Base-by-base conservation (phyloP, 2,113 vertebrate species). In the Thalassoma bifasciatum region DNA sequence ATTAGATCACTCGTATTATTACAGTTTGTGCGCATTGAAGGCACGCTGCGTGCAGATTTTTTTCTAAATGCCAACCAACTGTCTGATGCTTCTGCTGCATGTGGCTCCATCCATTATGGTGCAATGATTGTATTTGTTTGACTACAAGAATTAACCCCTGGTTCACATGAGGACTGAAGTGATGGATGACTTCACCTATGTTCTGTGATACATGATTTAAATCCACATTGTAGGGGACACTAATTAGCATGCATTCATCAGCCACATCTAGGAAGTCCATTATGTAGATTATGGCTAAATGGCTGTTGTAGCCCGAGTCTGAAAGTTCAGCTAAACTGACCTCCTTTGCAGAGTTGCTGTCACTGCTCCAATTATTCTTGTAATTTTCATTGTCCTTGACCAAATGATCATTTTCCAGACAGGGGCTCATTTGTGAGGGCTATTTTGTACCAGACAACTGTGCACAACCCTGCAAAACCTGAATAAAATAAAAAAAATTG, bases 261-360 rank as follows among this genome's bases (percentile, higher is more conserved):
- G 22, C 71, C 69, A 56, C 62, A 74, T 70, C 68, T 47, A 61
- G 24, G 61, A 77, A 82, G 34, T 70, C 46, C 59, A 73, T 79
- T 73, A 86, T 36, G 38, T 34, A 2, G 59, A 73, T 26, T 47
- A 23, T 19, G 60, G 49, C 57, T 68, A 71, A 83, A 81, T 22
- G 26, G 67, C 66, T 5, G 3, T 22, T 72, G 75, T 19, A 66
- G 66, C 75, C 37, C 51, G 47, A 80, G 60, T 49, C n/a, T 8
- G 49, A 46, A 70, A 71, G 72, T 79, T 85, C 79, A 82, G 60
- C 58, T 83, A 72, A 82, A 88, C 86, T 75, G 86, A 88, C 86
- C 86, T 89, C 36, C 5, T n/a, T 40, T 46, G 44, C 10, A 50
- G 56, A 9, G 19, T 9, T 22, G 66, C 54, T 74, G 53, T 61